A percentile compares a stretch with the other conserved stretches of the same genome.
These are phyloP conservation scores for Sandelia bainsii DNA, from an alignment of 2,797 vertebrate genomes.

Conservation along the genomic window DNA sequence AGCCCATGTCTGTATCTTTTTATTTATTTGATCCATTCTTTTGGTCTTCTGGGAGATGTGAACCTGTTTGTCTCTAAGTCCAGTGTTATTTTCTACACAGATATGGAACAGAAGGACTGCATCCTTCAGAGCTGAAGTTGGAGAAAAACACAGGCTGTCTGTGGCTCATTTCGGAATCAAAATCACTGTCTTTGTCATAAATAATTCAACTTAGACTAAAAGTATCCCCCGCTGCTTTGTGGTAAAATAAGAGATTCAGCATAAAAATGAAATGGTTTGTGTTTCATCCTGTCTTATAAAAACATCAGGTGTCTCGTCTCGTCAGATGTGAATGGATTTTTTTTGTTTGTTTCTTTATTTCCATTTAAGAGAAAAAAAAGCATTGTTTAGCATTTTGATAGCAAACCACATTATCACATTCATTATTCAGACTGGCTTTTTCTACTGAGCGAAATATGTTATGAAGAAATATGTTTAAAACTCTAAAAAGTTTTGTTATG, in stretches of 20 bases:
- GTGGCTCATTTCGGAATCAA: slow-evolving; percentile 37
- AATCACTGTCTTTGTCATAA: slow-evolving; percentile 64
- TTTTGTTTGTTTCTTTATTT: neutral
- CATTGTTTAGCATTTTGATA: neutral
- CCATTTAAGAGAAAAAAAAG: neutral
- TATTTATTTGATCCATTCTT: slow-evolving; percentile 56
- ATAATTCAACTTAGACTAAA: slow-evolving; percentile 60
- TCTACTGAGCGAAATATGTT: neutral
- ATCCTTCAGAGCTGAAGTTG: slow-evolving; percentile 26
- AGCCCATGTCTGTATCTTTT: slow-evolving; percentile 35
- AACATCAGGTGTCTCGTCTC: slow-evolving; percentile 39
- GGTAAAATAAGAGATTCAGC: slow-evolving; percentile 59
- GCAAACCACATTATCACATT: slow-evolving; percentile 8
- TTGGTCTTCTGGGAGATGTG: slow-evolving; percentile 42
- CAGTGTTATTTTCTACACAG: slow-evolving; percentile 37
- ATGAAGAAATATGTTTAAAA: neutral
- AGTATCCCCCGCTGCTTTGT: slow-evolving; percentile 25
- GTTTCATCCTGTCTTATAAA: slow-evolving; percentile 29
- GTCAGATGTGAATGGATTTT: slow-evolving; percentile 8
- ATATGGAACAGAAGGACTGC: slow-evolving; percentile 11
- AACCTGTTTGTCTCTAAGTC: slow-evolving; percentile 40
- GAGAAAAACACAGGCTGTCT: slow-evolving; percentile 18
- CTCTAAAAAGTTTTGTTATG: neutral
- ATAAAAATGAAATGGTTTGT: slow-evolving; percentile 29
- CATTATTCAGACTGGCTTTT: neutral